phyloP scores from a whole-genome alignment of 2,113 vertebrate genomes.

The Cathartes aura region DNA sequence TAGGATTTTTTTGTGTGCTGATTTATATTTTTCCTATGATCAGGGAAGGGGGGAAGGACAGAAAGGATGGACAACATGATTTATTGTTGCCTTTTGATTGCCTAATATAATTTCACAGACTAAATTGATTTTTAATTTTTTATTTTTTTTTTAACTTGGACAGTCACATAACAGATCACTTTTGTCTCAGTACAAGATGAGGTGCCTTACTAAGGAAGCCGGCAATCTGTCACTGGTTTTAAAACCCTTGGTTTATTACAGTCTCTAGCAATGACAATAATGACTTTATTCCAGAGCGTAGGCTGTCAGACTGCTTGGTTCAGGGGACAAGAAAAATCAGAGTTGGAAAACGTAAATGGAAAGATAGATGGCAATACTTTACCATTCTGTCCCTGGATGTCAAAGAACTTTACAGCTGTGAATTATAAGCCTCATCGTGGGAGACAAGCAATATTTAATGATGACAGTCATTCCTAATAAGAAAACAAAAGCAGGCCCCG shows the following conservation, averaged over 20 bases:
- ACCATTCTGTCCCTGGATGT: neutral
- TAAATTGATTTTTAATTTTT: neutral
- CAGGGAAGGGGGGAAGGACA: neutral
- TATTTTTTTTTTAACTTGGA: neutral
- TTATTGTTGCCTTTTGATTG: neutral
- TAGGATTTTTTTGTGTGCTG: neutral
- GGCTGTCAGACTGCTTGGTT: neutral
- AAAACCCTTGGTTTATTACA: neutral
- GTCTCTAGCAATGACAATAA: neutral
- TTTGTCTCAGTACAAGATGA: neutral
- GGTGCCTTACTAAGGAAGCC: neutral
- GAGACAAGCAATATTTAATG: neutral
- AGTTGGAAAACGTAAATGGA: neutral
- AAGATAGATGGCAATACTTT: neutral
- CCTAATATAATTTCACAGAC: neutral
- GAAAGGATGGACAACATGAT: neutral
- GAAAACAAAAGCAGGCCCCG: neutral
- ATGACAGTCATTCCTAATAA: neutral
- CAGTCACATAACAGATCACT: neutral
- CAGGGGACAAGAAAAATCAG: neutral
- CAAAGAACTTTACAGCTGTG: neutral
- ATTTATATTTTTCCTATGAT: neutral
- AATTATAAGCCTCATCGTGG: neutral
- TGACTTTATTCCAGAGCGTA: neutral
- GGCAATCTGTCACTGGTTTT: neutral